Conservation (phyloP, 30 jellyfish, hydroid and myxozoan species). For the Aurelia sp. region DNA sequence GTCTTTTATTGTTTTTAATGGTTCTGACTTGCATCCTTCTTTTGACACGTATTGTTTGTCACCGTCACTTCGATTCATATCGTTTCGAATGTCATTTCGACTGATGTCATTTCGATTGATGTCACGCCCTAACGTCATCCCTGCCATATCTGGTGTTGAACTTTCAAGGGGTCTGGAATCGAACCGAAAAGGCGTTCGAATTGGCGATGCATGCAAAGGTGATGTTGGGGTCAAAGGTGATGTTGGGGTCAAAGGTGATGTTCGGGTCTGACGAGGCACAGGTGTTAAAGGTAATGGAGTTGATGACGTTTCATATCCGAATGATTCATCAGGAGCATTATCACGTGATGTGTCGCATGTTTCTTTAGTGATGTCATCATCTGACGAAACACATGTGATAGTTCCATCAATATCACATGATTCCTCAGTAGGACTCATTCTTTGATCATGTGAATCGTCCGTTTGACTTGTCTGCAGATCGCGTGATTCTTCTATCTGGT, state of each 20-base stretch:
- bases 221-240: not conserved
- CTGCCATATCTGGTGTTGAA: no score
- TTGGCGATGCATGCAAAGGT: not conserved
- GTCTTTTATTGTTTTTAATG: conserved; percentile 8
- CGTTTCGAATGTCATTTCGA: not conserved
- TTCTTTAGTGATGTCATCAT: not conserved
- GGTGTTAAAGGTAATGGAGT: not conserved
- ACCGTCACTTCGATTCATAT: not conserved
- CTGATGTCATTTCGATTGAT: not conserved
- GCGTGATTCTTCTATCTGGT: not conserved
- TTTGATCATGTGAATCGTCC: conserved; percentile 10
- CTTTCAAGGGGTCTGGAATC: no score
- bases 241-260: not conserved
- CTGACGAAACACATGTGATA: not conserved
- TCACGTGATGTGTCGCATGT: not conserved
- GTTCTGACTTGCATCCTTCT: conserved; percentile 4
- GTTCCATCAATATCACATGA: conserved; percentile 12
- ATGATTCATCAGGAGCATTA: not conserved
- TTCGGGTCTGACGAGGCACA: not conserved
- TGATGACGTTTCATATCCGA: not conserved
- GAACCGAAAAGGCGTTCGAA: not conserved
- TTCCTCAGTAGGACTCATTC: conserved; percentile 25
- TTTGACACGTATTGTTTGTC: not conserved
- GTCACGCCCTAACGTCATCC: not conserved
- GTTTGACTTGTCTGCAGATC: not conserved